phyloP scores from a whole-genome alignment of 2,888 invertebrate genomes.

The Aporophyla nigra region DNA sequence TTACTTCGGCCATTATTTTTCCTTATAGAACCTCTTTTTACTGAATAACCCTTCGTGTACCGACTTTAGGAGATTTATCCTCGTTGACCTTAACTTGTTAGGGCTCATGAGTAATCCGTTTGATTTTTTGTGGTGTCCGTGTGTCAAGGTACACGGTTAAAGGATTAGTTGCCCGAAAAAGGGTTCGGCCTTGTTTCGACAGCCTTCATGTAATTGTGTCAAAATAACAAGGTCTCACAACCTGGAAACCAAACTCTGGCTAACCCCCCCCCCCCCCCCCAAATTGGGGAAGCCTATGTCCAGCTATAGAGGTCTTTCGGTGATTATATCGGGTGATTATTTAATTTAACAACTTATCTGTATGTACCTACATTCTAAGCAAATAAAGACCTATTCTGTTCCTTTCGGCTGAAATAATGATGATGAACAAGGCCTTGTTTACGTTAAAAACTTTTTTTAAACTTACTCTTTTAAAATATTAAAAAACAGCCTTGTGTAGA shows the following conservation, averaged over 20 bases:
- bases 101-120: constrained; percentile 53
- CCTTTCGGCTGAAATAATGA: too few species aligned
- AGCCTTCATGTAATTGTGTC: constrained; percentile 7
- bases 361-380: too few species aligned
- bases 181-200: neutral
- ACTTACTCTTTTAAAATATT: neutral
- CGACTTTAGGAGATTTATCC: constrained; percentile 60
- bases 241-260: too few species aligned
- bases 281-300: too few species aligned
- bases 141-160: constrained; percentile 16
- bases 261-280: too few species aligned
- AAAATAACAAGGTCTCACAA: constrained; percentile 5
- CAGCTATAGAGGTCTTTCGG: too few species aligned
- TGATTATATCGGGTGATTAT: too few species aligned
- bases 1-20: constrained; percentile 55
- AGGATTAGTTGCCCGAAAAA: constrained; percentile 25
- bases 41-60: constrained; percentile 53
- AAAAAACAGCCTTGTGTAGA: too few species aligned
- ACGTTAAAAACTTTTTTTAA: neutral
- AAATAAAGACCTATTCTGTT: too few species aligned
- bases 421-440: constrained; percentile 1
- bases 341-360: too few species aligned
- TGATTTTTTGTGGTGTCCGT: constrained; percentile 48
- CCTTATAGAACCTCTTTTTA: constrained; percentile 49
- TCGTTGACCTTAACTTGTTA: constrained; percentile 53